Conservation (phyloP, 2,797 vertebrate species). For the Muscicapa comitata region DNA sequence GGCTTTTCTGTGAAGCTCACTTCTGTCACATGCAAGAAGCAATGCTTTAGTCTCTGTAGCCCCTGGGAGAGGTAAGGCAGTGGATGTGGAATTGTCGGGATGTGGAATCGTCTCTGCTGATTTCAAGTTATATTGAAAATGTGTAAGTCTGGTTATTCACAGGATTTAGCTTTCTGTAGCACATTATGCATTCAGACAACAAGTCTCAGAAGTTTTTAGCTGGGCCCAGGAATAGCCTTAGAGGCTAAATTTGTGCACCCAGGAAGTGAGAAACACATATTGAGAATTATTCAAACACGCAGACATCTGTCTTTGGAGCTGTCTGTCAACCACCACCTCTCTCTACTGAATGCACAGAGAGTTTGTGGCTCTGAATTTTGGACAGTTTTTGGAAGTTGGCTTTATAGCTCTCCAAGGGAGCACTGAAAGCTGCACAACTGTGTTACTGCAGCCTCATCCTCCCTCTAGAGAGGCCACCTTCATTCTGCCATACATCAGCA, state of each 20-base stretch:
- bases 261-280: not conserved
- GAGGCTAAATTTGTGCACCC: conserved; percentile 32
- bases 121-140: not conserved
- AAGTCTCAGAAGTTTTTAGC: not conserved
- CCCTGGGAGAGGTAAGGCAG: fast-evolving
- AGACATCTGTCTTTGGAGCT: conserved; percentile 8
- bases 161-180: not conserved
- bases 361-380: not conserved
- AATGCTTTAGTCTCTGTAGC: not conserved
- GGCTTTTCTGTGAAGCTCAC: not conserved
- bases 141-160: not conserved
- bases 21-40: not conserved
- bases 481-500: not conserved
- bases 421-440: fast-evolving
- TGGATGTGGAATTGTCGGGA: not conserved
- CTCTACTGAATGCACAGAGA: not conserved
- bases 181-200: not conserved
- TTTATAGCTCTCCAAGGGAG: not conserved
- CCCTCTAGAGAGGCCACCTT: not conserved
- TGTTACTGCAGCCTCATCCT: not conserved
- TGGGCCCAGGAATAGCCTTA: not conserved
- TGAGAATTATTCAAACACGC: not conserved
- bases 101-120: not conserved
- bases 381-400: not conserved
- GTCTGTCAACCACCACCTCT: not conserved